phyloP scores from a whole-genome alignment of 1,140 invertebrate genomes.

The Gerris buenoi region DNA sequence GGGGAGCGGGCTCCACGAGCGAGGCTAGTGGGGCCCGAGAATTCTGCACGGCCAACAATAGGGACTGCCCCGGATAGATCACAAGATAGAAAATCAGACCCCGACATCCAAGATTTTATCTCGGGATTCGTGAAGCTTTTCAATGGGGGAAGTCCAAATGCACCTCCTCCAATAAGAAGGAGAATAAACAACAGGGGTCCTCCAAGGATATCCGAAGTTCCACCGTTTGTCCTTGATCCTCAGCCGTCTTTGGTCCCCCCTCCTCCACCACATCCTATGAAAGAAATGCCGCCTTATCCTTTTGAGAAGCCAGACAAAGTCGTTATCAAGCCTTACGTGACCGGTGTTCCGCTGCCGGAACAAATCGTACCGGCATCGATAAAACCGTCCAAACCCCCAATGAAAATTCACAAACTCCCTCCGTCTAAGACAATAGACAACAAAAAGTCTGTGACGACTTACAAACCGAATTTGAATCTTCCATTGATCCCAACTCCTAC shows the following conservation, averaged over 20 bases:
- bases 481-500: background rate
- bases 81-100: slow-evolving; percentile 35
- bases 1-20: slow-evolving; percentile 11
- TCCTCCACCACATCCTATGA: slow-evolving; percentile 29
- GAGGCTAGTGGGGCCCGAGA: slow-evolving; percentile 7
- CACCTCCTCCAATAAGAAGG: slow-evolving; percentile 34
- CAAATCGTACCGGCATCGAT: slow-evolving; percentile 43
- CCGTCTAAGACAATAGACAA: slow-evolving; percentile 1
- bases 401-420: background rate
- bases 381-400: background rate
- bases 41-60: slow-evolving; percentile 56
- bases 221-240: slow-evolving; percentile 50
- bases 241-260: slow-evolving; percentile 31
- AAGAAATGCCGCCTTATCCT: slow-evolving; percentile 44
- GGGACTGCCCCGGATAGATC: slow-evolving; percentile 37
- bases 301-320: slow-evolving; percentile 38
- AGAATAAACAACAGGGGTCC: slow-evolving; percentile 81
- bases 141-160: slow-evolving; percentile 71
- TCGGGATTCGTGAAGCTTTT: slow-evolving; percentile 75
- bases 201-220: slow-evolving; percentile 58
- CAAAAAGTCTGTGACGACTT: background rate
- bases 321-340: slow-evolving; percentile 39
- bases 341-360: slow-evolving; percentile 55
- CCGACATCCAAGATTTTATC: slow-evolving; percentile 79
- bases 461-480: background rate